Evolutionary conservation across 2,797 vertebrate species (phyloP).

Genomic region (Hemibagrus guttatus): DNA sequence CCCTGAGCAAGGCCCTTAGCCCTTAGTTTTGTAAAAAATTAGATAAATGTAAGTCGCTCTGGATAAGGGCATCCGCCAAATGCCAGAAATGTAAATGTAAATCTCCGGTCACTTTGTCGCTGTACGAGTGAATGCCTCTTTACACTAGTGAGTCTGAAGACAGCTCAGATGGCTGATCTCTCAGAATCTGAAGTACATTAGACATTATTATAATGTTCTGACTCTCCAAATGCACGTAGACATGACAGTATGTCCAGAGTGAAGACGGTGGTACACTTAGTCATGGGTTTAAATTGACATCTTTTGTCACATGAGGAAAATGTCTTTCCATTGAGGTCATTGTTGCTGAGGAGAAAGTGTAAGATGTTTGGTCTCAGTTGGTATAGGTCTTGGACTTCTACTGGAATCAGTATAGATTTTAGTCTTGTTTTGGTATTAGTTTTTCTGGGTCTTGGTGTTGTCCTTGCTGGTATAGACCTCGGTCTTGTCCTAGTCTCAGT

Average conservation of each 20-base stretch:
- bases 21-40: too few relatives aligned
- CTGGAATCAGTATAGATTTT: not conserved
- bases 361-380: not conserved
- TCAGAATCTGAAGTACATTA: not conserved
- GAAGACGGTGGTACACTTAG: not conserved
- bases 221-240: not conserved
- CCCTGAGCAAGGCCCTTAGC: too few relatives aligned
- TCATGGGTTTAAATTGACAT: too few relatives aligned
- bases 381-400: not conserved
- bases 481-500: not conserved
- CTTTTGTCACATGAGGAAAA: too few relatives aligned
- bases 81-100: too few relatives aligned
- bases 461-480: not conserved
- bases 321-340: not conserved
- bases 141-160: not conserved
- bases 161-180: not conserved
- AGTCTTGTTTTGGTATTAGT: not conserved
- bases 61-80: too few relatives aligned
- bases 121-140: too few relatives aligned
- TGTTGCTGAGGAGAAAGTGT: not conserved
- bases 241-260: not conserved
- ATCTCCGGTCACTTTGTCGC: too few relatives aligned
- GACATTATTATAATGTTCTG: not conserved
- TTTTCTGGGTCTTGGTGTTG: not conserved
- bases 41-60: too few relatives aligned